Evolutionary conservation across 2,797 vertebrate species (phyloP).

Genomic region (Antrozous pallidus): DNA sequence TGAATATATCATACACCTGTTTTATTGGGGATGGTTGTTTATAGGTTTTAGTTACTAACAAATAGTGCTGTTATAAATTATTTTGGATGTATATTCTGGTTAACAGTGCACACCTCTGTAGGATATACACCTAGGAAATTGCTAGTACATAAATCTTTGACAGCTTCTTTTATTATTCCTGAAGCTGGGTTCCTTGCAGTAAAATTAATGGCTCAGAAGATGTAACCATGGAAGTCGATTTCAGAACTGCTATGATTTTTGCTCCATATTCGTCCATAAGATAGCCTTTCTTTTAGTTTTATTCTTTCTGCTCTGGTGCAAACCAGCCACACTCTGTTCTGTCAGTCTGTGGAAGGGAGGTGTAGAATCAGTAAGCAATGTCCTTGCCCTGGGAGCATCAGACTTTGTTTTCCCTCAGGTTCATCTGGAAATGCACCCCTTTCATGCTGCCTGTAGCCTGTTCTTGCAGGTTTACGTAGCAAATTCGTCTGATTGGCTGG

Average conservation of each 20-base stretch:
- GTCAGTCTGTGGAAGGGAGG: neutral
- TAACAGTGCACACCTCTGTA: neutral
- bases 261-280: neutral
- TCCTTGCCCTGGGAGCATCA: neutral
- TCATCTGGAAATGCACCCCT: constrained; percentile 13
- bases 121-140: neutral
- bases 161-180: constrained; percentile 15
- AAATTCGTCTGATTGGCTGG: neutral
- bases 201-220: constrained; percentile 27
- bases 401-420: neutral
- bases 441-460: neutral
- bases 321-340: neutral
- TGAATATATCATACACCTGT: neutral
- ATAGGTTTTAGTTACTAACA: constrained; percentile 31
- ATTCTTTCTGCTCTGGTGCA: neutral
- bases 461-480: constrained; percentile 8
- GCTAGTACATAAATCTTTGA: neutral
- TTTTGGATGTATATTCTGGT: neutral
- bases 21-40: neutral
- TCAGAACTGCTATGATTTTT: constrained; percentile 14
- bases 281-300: constrained; percentile 22
- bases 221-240: neutral
- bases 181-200: constrained; percentile 2
- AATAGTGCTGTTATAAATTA: neutral
- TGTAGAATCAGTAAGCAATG: neutral